Base-by-base conservation (phyloP, 2,888 invertebrate genomes). In the Frankliniella intonsa region DNA sequence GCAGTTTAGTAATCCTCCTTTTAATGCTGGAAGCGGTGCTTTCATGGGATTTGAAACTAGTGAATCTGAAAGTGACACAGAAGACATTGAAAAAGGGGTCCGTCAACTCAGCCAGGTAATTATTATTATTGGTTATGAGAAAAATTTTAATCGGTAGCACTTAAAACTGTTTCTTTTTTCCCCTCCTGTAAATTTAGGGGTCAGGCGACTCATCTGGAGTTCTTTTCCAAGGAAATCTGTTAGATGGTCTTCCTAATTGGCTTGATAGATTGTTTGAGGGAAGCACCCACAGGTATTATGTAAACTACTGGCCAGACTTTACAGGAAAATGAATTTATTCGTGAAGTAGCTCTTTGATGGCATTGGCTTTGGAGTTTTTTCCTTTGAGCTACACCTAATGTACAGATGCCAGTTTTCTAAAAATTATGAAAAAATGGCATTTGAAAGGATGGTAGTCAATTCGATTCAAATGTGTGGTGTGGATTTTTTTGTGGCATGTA, bases 281-380 rank as follows among this genome's bases (percentile, higher is more conserved):
- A 84, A 94, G 95, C 84, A 97, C 98, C 10, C 95, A 96, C 88
- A 94, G 98, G 85, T 98, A 98, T 89, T 95, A 96, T 88, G 93
- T 99, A 86, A 97, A 97, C 89, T 97, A 97, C 89, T 99, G 99
- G 99, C 99, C 99, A n/a, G 96, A 97, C 87, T 97, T 96, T 91
- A 93, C 69, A 9, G 69, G 69, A 22, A 76, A 76, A 76, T 76
- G 25, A 25, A 19, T 55, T 55, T 12, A 14, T 55, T 55, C 12
- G 12, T 55, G 14, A 19, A 19, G 19, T 12, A 11, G 55, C 19
- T 55, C 14, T 19, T 55, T 55, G 0, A 12, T 19, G 19, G 14
- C 14, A 55, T 14, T 76, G 25, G 69, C 22, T 76, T 76, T 76
- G 3, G 14, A 14, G 55, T 14, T 0, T 19, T 38, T 2, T 38